Evolutionary conservation across 2,888 invertebrate genomes (phyloP), one percentile per base, ranked within the genome.

Genomic region (Blastobasis adustella): DNA sequence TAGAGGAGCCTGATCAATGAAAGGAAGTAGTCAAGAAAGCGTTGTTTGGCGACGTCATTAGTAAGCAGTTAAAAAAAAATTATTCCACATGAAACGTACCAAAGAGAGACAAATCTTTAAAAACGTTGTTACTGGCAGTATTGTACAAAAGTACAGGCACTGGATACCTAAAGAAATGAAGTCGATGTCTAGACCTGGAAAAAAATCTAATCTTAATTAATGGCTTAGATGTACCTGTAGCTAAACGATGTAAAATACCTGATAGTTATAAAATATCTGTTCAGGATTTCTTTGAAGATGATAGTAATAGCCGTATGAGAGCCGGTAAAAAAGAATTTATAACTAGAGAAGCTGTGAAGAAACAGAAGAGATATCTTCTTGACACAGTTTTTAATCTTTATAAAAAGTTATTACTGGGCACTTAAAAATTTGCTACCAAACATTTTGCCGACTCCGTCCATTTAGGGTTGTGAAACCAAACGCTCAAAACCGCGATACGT

Each of bases 391-490:
- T 42, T 6, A 42, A 42, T 42, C 37, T 49, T 5, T 42, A 49
- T 23, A 49, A 49, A 41, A 49, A 49, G 23, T 41, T 41, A 6
- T 47, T 5, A 38, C 6, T 47, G 10, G 38, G n/a, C 23, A 47
- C 6, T 38, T 47, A 6, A 51, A 47, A 45, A 44, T 51, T 4
- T 39, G 45, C 23, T 53, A 50, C 42, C 49, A 47, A 50, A 50
- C 45, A 36, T 53, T 53, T 50, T 53, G 53, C 47, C 44, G 45
- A 37, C 48, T 53, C 10, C 49, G 53, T 47, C 53, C 53, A 47
- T 53, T 54, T 54, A 49, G 49, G 51, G 49, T 51, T 52, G 51
- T 49, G 45, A 47, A 50, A n/a, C n/a, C n/a, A n/a, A n/a, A n/a
- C n/a, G 47, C 43, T 45, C 42, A 50, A 48, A 46, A 50, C 40